Evolutionary conservation across 2,113 vertebrate species (phyloP), one percentile per base, ranked within the genome.

Genomic region (Takifugu bimaculatus): DNA sequence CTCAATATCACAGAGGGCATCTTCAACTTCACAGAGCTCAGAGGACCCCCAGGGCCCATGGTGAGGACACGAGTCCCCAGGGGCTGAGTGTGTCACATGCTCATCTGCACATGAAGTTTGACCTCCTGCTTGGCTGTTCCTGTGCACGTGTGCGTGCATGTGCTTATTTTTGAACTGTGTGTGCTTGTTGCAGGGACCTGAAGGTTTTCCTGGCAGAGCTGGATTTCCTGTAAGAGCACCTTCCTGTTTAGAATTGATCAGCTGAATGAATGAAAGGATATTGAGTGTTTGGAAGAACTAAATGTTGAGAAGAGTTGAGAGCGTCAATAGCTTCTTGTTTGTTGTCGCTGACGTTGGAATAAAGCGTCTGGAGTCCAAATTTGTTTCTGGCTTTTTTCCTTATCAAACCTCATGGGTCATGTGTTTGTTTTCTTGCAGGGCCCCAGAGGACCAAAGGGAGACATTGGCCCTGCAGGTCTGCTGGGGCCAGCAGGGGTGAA

Each of bases 191-290:
- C 88, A 95, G 94, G 94, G 94, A 5, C 89, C 90, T 26, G 92
- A 93, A 42, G 95, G 94, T n/a, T 77, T 88, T 48, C 91, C 93
- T 6, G 94, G 94, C 73, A 90, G 85, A 80, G 92, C 93, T 59
- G 94, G 94, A 88, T 94, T 95, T 78, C 93, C 94, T 58, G 93
- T 96, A 92, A 95, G 93, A 80, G 13, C 83, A n/a, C 26, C 64
- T 74, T 50, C 20, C 48, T 50, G 25, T 45, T 65, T 11, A 64
- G 32, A 42, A 49, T 57, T 57, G 54, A 12, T 57, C 64, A 4
- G 43, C 29, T 6, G 35, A 39, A 15, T 63, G 35, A 11, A 6
- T 39, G 3, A 39, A 39, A 39, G 20, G 20, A 20, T 20, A 20
- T 20, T 20, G 20, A 20, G 20, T 20, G 20, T 20, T 20, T 20